Base-by-base conservation (phyloP, 2,888 invertebrate species). In the Lasius fuliginosus region DNA sequence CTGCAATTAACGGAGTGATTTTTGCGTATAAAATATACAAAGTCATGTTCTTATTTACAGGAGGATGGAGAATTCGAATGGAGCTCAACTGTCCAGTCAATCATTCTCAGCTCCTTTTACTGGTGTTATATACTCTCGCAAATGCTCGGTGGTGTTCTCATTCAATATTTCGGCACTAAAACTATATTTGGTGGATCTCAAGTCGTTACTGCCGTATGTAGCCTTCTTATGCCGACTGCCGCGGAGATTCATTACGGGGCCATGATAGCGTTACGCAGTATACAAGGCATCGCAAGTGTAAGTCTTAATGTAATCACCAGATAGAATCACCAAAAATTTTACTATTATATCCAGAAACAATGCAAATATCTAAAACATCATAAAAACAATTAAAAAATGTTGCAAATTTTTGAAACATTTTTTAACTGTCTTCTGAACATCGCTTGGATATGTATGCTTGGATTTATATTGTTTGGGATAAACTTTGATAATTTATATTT, bases 71-170 rank as follows among this genome's bases (percentile, higher is more conserved):
- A 97, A 89, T 96, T 97, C 90, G 95, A 96, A 83, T 97, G 97
- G 97, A 96, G 96, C 85, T 95, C 96, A 42, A 94, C 95, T 42
- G 95, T 96, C n/a, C 97, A 97, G 93, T 96, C 97, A 15, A 95
- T 96, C 82, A 96, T 97, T 81, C 93, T 97, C 60, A 96, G 97
- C 69, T 97, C 97, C 1, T 97, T 97, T 94, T 97, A 97, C 94
- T 97, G 97, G 97, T 97, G 97, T 88, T 97, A 97, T 94, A 97
- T 97, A 84, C 94, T 97, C 18, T 97, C 97, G 0, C 97, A 97
- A 95, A 95, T 95, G 62, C 96, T 96, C 36, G 97, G 97, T 18
- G 97, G 97, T 40, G 95, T 97, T 87, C 96, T 97, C 40, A 97
- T 97, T 1, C 97, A 97, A 94, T 96, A 96, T 92, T 96, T 97